A percentile compares a stretch with the other conserved stretches of the same genome.
Conservation (phyloP, 2,888 invertebrate species). For the Macrophya annulata region DNA sequence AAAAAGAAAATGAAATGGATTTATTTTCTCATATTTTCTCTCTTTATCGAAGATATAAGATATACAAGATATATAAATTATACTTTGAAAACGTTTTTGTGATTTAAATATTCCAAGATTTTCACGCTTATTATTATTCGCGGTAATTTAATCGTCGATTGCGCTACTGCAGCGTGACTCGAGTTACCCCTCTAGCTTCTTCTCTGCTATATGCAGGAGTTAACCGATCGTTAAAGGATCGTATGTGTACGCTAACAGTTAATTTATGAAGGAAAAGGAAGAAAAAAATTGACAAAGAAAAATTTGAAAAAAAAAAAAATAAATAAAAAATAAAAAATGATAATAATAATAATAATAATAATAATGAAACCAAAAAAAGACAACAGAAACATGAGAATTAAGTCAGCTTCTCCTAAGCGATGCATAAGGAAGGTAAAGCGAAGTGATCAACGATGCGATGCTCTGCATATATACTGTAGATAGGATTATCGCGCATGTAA, state of each 20-base stretch:
- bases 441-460: conserved; percentile 12
- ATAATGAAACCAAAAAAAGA: background rate
- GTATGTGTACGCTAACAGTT: background rate
- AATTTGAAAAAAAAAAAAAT: background rate
- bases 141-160: background rate
- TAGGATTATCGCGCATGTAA: background rate
- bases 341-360: too few species aligned
- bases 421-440: background rate
- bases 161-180: background rate
- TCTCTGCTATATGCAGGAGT: background rate
- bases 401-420: conserved; percentile 1
- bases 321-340: too few species aligned
- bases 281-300: background rate
- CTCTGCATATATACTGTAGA: background rate
- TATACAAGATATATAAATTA: too few species aligned
- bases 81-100: background rate
- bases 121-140: background rate
- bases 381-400: background rate
- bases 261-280: conserved; percentile 19
- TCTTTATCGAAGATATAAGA: too few species aligned
- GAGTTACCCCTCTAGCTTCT: background rate
- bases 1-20: too few species aligned
- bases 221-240: conserved; percentile 28
- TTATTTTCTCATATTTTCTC: too few species aligned
- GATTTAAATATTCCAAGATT: background rate